Base-by-base conservation (phyloP, 1,140 invertebrate species). In the Coboldia fuscipes region DNA sequence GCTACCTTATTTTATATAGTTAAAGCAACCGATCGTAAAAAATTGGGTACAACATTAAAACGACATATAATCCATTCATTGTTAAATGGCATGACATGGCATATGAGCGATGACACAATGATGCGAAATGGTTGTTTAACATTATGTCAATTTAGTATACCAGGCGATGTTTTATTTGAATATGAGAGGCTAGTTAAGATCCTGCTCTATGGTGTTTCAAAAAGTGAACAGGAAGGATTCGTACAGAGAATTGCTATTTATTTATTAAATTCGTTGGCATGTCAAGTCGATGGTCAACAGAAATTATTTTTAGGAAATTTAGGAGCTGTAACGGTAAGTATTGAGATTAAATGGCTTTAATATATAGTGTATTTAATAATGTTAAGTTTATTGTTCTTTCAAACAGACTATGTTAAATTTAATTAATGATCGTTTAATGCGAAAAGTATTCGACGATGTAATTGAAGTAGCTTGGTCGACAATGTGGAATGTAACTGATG, bases 401-500 rank as follows among this genome's bases (percentile, higher is more conserved):
- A 13, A 37, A 39, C 55, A 86, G 74, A 83, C 72, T 57, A 90
- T 94, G 85, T 54, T 92, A 24, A 63, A 67, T 37, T 58, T 93
- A 34, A 88, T 93, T 31, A 64, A 72, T 36, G 72, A 79, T 43
- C 66, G 83, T 29, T 58, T 90, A 21, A 62, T 68, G 10, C 61
- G 68, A 26, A 60, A 65, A 24, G 54, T 76, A 14, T 94, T 86
- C 55, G 92, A 97, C 55, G 89, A 96, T 56, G 82, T 96, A 2
- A 69, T 97, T 57, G 90, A 97, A 61, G 84, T 93, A 12, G 84
- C 89, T 5, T 97, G 93, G 93, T 94, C 88, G 37, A 90, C 86
- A 3, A 81, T 97, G 78, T 88, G 81, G 83, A 97, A 97, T 61
- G 86, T 96, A 30, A 97, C 92, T 30, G 90, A 96, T 59, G 89